Base-by-base conservation (phyloP, 2,888 invertebrate genomes). In the Harmothoe impar region DNA sequence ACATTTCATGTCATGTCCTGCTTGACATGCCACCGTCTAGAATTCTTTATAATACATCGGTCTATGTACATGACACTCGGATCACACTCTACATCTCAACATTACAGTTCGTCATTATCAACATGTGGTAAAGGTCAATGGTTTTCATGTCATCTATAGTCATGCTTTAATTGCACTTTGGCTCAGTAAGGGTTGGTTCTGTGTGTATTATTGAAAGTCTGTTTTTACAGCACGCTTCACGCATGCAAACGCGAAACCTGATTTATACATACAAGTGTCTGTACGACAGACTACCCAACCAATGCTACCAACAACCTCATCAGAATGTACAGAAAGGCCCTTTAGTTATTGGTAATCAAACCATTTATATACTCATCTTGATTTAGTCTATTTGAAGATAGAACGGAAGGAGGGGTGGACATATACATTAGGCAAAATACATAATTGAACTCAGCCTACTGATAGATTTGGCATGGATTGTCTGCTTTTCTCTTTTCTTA, bases 121-220 rank as follows among this genome's bases (percentile, higher is more conserved):
- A 81, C 81, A 81, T n/a, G 5, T 81, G 17, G 35, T 43, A 33
- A 81, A 31, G 17, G 31, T 81, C 35, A 81, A 81, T 81, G 81
- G 20, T 33, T 81, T 31, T 35, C 15, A 33, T 43, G 0, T 43
- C 81, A 20, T 43, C 81, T 43, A 43, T 43, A 35, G 43, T 20
- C 81, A 81, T 81, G 81, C 43, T 81, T 81, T 81, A 81, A 81
- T 81, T 81, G 81, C 81, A 81, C 81, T 81, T 81, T 81, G 81
- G 81, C 81, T 81, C 81, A 81, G 33, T 81, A 81, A 33, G 43
- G 33, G 81, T 81, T 81, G 29, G 7, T 35, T 81, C 35, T 81
- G 20, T 81, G 35, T 77, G 3, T 31, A 31, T 12, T 72, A 7
- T 72, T 72, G 72, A 72, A 25, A 1, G 72, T 72, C 43, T 7